Base-by-base conservation (phyloP, 2,797 vertebrate genomes). In the Tympanoctomys barrerae region DNA sequence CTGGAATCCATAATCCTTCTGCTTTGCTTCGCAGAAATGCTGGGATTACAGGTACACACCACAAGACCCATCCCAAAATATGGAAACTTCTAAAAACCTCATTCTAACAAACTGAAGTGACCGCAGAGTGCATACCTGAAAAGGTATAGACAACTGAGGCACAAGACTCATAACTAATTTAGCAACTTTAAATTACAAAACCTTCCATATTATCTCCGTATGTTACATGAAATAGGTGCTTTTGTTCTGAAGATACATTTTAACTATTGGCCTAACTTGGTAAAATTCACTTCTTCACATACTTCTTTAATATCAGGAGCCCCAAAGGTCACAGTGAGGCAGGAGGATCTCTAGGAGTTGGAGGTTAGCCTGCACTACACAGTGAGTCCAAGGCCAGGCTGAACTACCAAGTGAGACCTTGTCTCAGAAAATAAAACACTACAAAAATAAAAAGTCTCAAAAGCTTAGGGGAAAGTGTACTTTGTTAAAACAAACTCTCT, bases 241-340 rank as follows among this genome's bases (percentile, higher is more conserved):
- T 86, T 89, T 94, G 33, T 71, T 84, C 87, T 90, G 54, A 96
- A 82, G 70, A 88, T 31, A 77, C 24, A 70, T 95, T 81, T 52
- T 14, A 64, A 93, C 66, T 84, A 68, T 36, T 96, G 57, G 70
- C 31, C 36, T 93, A 61, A 80, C 75, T 94, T 93, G 13, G 26
- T 93, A 46, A 64, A 89, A 94, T 87, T 85, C 59, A 83, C 59
- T 93, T 92, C 64, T 70, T 73, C 86, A 73, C 46, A 19, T 14
- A 81, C 6, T 42, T 36, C 62, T 28, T 90, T 82, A 71, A 33
- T 62, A 52, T 86, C 71, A 93, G 71, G 95, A 86, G 46, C 7
- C 33, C 28, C 24, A 75, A 81, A 83, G 46, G 73, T 26, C 26
- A 49, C 42, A 49, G 26, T 18, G 73, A 49, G 26, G 13, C 42